These are phyloP conservation scores for Noturus placidus DNA, from an alignment of 2,113 vertebrate species.

Conservation along the genomic window DNA sequence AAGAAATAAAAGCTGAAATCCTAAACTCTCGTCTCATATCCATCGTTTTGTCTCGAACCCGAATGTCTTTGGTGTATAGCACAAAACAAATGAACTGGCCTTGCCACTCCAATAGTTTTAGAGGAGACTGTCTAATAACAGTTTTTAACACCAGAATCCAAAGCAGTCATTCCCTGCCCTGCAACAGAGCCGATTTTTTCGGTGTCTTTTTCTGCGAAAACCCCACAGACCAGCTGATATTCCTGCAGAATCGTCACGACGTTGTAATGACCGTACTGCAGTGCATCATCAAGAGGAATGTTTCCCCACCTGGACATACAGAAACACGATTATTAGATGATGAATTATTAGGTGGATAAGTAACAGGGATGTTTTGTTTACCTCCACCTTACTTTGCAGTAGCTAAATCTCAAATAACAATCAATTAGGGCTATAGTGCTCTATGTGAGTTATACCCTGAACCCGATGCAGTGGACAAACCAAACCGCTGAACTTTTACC, in stretches of 20 bases:
- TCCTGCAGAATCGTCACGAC: conserved; percentile 76
- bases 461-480: background rate
- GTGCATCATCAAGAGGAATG: conserved; percentile 79
- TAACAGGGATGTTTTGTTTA: background rate
- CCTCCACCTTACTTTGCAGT: background rate
- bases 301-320: conserved; percentile 78
- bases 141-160: background rate
- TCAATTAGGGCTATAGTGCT: background rate
- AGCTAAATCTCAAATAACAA: background rate
- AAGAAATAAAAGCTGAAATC: no score
- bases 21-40: no score
- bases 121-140: no score
- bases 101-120: no score
- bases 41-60: no score
- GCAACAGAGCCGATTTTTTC: conserved; percentile 64
- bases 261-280: conserved; percentile 76
- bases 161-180: conserved; percentile 64
- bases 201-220: conserved; percentile 57
- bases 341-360: background rate
- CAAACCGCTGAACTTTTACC: background rate
- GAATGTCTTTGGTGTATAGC: no score
- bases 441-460: background rate
- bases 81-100: no score
- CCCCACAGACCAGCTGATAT: conserved; percentile 71
- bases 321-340: background rate